phyloP scores from a whole-genome alignment of 2,113 vertebrate genomes.

The Brachirus orientalis region DNA sequence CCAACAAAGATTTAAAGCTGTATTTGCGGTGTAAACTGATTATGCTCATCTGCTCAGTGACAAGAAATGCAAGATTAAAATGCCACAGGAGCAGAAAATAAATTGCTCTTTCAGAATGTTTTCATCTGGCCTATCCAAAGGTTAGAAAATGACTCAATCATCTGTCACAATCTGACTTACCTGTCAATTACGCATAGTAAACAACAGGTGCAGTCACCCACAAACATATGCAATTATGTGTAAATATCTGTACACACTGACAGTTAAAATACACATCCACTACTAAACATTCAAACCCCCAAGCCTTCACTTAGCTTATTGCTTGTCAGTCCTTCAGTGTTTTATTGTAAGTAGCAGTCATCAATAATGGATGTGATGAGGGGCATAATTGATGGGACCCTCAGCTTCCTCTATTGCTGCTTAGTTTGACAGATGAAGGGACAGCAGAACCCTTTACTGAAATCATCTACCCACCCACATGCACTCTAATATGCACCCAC shows the following conservation, averaged over 20 bases:
- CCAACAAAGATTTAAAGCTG: too few species aligned
- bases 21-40: too few species aligned
- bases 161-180: slow-evolving; percentile 21
- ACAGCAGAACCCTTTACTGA: slow-evolving; percentile 67
- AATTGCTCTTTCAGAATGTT: not conserved
- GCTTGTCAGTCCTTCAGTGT: slow-evolving; percentile 69
- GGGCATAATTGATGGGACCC: slow-evolving; percentile 79
- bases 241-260: slow-evolving; percentile 7
- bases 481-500: slow-evolving; percentile 46
- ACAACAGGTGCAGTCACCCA: not conserved
- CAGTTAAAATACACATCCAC: not conserved
- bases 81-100: too few species aligned
- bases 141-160: slow-evolving; percentile 22
- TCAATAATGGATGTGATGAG: slow-evolving; percentile 73
- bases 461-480: slow-evolving; percentile 42
- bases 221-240: not conserved
- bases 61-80: not conserved
- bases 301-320: slow-evolving; percentile 56
- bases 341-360: slow-evolving; percentile 78
- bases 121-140: not conserved
- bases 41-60: too few species aligned
- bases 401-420: slow-evolving; percentile 74
- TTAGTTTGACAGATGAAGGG: slow-evolving; percentile 75
- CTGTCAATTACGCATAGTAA: not conserved
- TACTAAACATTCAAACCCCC: slow-evolving; percentile 31